These are phyloP conservation scores for Porites australiensis DNA, from an alignment of 64 coral and sea anemone genomes.

Conservation along the genomic window DNA sequence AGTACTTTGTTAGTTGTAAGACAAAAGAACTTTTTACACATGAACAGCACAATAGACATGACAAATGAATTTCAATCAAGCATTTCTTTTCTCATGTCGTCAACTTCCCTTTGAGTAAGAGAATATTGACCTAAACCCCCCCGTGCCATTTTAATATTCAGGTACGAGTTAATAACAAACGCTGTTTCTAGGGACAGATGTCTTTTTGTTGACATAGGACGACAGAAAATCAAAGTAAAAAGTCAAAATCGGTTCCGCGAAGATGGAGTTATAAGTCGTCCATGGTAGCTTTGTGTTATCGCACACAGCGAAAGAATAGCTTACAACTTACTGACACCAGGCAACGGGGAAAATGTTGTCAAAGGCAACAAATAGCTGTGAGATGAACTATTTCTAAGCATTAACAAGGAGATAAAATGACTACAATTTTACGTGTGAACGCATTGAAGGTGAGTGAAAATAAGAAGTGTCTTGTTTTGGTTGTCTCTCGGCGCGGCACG, in stretches of 20 bases:
- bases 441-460: neutral
- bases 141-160: constrained; percentile 33
- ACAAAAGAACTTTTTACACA: constrained; percentile 17
- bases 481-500: neutral
- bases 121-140: constrained; percentile 3
- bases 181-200: constrained; percentile 23
- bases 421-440: constrained; percentile 5
- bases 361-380: neutral
- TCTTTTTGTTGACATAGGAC: constrained; percentile 23
- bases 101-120: neutral
- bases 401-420: constrained; percentile 17
- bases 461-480: neutral
- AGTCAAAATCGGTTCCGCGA: neutral
- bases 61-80: constrained; percentile 23
- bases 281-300: neutral
- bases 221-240: constrained; percentile 22
- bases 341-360: too few relatives aligned
- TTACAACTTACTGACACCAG: neutral
- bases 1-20: neutral
- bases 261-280: constrained; percentile 7
- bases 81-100: neutral
- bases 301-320: neutral
- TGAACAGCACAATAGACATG: neutral
- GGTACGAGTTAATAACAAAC: constrained; percentile 14
- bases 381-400: neutral